phyloP scores from a whole-genome alignment of 2,113 vertebrate genomes.

The Caretta caretta region DNA sequence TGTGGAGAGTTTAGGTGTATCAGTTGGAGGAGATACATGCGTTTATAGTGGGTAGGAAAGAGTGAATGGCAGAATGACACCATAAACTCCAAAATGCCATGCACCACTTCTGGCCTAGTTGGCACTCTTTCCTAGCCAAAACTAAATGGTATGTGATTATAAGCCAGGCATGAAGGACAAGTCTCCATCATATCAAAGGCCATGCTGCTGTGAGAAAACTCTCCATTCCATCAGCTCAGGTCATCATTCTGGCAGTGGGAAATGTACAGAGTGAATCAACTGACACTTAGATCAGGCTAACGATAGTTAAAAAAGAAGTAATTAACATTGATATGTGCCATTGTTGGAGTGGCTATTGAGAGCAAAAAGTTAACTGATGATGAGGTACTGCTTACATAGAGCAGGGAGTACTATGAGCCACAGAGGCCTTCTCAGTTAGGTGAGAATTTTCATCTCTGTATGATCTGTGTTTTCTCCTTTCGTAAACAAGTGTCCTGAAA shows the following conservation, averaged over 20 bases:
- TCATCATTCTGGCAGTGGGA: background rate
- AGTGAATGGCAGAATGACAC: background rate
- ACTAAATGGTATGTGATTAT: background rate
- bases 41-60: background rate
- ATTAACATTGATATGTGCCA: background rate
- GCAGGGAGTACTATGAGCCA: fast-evolving
- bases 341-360: background rate
- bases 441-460: background rate
- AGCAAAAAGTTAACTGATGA: background rate
- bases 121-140: background rate
- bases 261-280: background rate
- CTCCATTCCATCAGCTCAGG: background rate
- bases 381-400: background rate
- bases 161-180: background rate
- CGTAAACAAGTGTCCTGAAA: background rate
- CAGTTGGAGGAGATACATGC: background rate
- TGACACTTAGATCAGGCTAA: background rate
- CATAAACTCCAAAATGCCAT: fast-evolving
- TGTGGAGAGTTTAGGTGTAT: fast-evolving
- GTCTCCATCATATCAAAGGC: background rate
- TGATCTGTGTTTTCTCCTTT: background rate
- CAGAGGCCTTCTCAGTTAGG: fast-evolving
- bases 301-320: background rate
- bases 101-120: background rate
- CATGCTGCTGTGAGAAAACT: background rate